Base-by-base conservation (phyloP, 2,888 invertebrate genomes). In the Arctia plantaginis region DNA sequence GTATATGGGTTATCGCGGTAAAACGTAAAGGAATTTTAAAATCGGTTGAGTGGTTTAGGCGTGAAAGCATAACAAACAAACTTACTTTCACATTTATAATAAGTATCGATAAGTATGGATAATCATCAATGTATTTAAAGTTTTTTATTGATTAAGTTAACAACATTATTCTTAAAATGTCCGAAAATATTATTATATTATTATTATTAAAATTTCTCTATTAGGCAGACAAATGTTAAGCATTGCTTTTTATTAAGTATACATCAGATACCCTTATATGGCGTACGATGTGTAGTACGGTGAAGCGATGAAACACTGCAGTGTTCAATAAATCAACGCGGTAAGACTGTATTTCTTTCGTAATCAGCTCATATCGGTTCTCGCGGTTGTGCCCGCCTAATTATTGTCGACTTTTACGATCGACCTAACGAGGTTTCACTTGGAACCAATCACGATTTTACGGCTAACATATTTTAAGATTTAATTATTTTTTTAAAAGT, bases 361-460 rank as follows among this genome's bases (percentile, higher is more conserved):
- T 94, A 94, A 95, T 95, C 94, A 94, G 94, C 94, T 94, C 93
- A 94, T 95, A 95, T 95, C 94, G 93, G 90, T 87, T 92, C 92
- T 91, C 90, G 93, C 92, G 91, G 94, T 92, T 93, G 93, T 92
- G 92, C 89, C 92, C 92, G 93, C 93, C 94, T 95, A 95, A 95
- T 95, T 95, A 95, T 94, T 94, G 94, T 94, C 92, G 95, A 95
- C 94, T 93, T 95, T 95, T 94, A 95, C 94, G 94, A 94, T 93
- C 93, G 88, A 89, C 91, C 92, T 94, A 95, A 95, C 95, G 94
- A 94, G 94, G 93, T 93, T 94, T 93, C 94, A 94, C 94, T 94
- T 93, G 93, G 91, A 94, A 92, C 94, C 94, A 94, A 95, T 95
- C 95, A 93, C 93, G 93, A 93, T 93, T 95, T 95, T 94, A 95